These are phyloP conservation scores for Microctonus brassicae DNA, from an alignment of 2,888 invertebrate species.

Conservation along the genomic window DNA sequence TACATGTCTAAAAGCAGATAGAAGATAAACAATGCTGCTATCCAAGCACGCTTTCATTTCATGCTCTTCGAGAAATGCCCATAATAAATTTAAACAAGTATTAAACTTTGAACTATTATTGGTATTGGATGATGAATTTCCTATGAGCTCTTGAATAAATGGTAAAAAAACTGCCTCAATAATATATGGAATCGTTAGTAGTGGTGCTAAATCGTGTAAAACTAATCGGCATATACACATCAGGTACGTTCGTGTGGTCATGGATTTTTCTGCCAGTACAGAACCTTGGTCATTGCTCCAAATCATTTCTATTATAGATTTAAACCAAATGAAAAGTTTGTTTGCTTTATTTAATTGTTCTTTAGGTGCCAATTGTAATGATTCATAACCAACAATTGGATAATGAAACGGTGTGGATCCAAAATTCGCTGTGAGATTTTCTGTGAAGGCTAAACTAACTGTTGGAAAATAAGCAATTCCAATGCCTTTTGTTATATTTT, in stretches of 20 bases:
- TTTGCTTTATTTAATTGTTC: conserved; percentile 63
- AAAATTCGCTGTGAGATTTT: conserved; percentile 84
- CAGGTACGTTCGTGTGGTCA: conserved; percentile 58
- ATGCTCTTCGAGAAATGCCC: conserved; percentile 78
- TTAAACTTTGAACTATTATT: conserved; percentile 50
- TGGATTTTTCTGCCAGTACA: conserved; percentile 38
- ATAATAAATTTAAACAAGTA: conserved; percentile 74
- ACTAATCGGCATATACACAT: conserved; percentile 66
- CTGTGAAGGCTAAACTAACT: conserved; percentile 82
- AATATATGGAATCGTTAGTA: conserved; percentile 77
- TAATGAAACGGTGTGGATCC: conserved; percentile 79
- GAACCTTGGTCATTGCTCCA: conserved; percentile 18
- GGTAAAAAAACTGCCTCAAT: conserved; percentile 79
- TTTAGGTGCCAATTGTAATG: conserved; percentile 73
- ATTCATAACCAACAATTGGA: conserved; percentile 77
- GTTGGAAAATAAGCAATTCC: conserved; percentile 86
- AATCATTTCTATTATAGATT: conserved; percentile 63
- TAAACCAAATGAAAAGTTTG: conserved; percentile 70
- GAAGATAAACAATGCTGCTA: conserved; percentile 74
- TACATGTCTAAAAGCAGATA: conserved; percentile 76
- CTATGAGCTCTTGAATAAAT: conserved; percentile 63
- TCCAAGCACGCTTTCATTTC: conserved; percentile 77
- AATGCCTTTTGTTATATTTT: conserved; percentile 78
- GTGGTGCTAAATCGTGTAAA: conserved; percentile 74
- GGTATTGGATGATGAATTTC: conserved; percentile 36